These are phyloP conservation scores for Drosophila watanabei DNA, from an alignment of 1,140 invertebrate species.

Conservation along the genomic window DNA sequence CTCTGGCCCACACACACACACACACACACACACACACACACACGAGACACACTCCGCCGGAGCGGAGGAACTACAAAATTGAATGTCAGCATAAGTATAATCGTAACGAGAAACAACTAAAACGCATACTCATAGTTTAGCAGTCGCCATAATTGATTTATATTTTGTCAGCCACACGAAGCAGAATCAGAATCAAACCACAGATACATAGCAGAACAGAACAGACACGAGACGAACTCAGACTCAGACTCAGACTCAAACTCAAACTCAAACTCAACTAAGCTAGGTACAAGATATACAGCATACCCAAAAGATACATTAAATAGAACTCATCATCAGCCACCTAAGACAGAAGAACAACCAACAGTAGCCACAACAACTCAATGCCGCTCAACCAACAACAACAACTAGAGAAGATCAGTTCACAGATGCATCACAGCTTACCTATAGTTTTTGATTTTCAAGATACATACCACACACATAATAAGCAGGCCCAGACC, in stretches of 20 bases:
- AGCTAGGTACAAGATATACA: conserved; percentile 57
- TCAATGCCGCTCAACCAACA: conserved; percentile 70
- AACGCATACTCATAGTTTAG: conserved; percentile 80
- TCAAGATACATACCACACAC: conserved; percentile 33
- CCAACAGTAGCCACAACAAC: conserved; percentile 57
- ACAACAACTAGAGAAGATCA: conserved; percentile 43
- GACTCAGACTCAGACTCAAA: conserved; percentile 6
- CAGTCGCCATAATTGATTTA: conserved; percentile 72
- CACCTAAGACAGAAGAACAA: conserved; percentile 55
- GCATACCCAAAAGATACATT: conserved; percentile 38
- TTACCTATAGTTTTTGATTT: conserved; percentile 47
- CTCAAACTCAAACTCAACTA: conserved; percentile 47
- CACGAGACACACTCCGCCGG: conserved; percentile 23
- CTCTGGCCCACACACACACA: conserved; percentile 35
- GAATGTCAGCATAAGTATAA: conserved; percentile 72
- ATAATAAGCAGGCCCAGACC: conserved; percentile 36
- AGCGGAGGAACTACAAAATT: conserved; percentile 45
- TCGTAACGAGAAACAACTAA: conserved; percentile 60
- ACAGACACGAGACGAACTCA: conserved; percentile 62
- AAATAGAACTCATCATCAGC: conserved; percentile 64
- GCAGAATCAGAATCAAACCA: conserved; percentile 58
- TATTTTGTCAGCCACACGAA: conserved; percentile 67
- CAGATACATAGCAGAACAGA: conserved; percentile 28
- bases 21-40: conserved; percentile 41
- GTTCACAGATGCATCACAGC: conserved; percentile 51